Conservation (phyloP, 2,888 invertebrate species). For the Baccha elongata region DNA sequence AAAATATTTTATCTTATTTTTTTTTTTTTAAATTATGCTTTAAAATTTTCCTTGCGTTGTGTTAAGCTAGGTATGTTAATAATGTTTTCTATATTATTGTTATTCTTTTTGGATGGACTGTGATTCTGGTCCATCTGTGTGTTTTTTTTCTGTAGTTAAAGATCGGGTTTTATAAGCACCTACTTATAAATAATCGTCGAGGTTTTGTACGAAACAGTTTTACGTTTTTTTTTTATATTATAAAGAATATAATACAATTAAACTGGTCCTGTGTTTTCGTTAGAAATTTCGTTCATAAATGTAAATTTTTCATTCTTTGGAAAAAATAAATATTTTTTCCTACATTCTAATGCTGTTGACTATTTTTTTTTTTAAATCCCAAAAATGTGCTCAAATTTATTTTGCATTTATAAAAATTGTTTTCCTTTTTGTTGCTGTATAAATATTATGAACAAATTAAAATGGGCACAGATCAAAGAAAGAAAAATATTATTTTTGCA, state of each 20-base stretch:
- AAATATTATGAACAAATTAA: conserved; percentile 32
- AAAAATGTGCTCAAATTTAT: conserved; percentile 21
- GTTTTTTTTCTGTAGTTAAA: conserved; percentile 23
- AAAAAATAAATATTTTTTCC: conserved; percentile 19
- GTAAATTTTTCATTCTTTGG: conserved; percentile 42
- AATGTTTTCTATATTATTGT: conserved; percentile 10
- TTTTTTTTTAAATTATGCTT: not conserved
- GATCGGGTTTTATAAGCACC: conserved; percentile 38
- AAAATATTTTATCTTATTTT: no score
- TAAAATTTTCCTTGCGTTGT: not conserved
- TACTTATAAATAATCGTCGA: conserved; percentile 70
- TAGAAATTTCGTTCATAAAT: conserved; percentile 61
- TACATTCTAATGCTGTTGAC: conserved; percentile 4
- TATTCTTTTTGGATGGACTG: conserved; percentile 55
- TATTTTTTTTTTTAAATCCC: conserved; percentile 22
- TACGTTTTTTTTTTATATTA: conserved; percentile 64
- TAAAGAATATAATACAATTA: conserved; percentile 72
- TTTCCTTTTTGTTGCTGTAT: not conserved
- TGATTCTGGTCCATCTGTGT: conserved; percentile 55
- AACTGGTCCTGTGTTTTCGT: conserved; percentile 72
- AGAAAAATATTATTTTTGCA: conserved; percentile 30
- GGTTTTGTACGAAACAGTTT: conserved; percentile 68
- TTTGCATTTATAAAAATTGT: conserved; percentile 26
- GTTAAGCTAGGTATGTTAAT: conserved; percentile 16
- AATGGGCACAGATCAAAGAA: conserved; percentile 12